These are phyloP conservation scores for Salarias fasciatus DNA, from an alignment of 2,797 vertebrate genomes.

Conservation along the genomic window DNA sequence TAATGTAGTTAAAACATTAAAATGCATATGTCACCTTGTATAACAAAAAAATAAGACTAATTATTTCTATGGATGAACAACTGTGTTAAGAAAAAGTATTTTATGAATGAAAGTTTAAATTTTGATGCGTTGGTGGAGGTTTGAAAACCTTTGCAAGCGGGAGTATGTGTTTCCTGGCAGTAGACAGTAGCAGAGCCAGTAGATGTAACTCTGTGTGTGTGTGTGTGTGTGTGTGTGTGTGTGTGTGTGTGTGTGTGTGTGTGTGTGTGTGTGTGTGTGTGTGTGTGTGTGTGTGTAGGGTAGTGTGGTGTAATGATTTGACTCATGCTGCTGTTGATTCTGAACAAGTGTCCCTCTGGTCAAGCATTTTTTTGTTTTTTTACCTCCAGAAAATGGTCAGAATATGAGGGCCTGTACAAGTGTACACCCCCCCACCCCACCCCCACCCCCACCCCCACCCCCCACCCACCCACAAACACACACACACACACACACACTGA, in stretches of 20 bases:
- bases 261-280: too few relatives aligned
- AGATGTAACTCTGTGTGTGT: too few relatives aligned
- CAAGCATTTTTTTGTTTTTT: slow-evolving; percentile 33
- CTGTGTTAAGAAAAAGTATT: slow-evolving; percentile 1
- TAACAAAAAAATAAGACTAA: too few relatives aligned
- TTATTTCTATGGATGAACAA: too few relatives aligned
- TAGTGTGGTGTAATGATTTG: slow-evolving; percentile 44
- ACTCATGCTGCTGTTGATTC: slow-evolving; percentile 50
- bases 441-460: slow-evolving; percentile 26
- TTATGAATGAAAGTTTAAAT: slow-evolving; percentile 3
- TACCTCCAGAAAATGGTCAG: slow-evolving; percentile 26
- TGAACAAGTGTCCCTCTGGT: slow-evolving; percentile 55
- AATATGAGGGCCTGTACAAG: slow-evolving; percentile 46
- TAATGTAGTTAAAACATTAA: too few relatives aligned
- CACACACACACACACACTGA: neutral
- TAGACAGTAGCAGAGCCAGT: slow-evolving; percentile 14
- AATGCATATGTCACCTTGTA: too few relatives aligned
- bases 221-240: too few relatives aligned
- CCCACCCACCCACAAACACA: slow-evolving; percentile 21
- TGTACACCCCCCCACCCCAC: slow-evolving; percentile 33
- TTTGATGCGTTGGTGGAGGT: slow-evolving; percentile 15
- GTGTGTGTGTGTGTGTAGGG: slow-evolving; percentile 31
- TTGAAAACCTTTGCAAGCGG: slow-evolving; percentile 9
- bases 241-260: too few relatives aligned
- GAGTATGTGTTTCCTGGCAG: slow-evolving; percentile 23